Percentiles rank a stretch among this genome's conserved stretches.
phyloP scores from a whole-genome alignment of 2,113 vertebrate species.

The Phylloscopus whistleri region DNA sequence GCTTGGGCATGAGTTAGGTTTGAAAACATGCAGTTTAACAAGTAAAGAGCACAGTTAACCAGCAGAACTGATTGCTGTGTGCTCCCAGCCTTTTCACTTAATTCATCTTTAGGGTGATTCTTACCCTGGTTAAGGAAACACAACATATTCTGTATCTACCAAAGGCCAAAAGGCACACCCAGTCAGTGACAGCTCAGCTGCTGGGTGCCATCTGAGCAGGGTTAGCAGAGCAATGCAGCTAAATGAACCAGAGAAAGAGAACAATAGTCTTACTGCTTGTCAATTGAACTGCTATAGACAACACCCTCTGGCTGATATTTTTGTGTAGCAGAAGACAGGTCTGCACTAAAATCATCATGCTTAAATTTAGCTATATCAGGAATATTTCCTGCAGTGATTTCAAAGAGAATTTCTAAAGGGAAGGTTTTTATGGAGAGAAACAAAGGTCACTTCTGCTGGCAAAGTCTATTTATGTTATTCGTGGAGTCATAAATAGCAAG shows the following conservation, averaged over 20 bases:
- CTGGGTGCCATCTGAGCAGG: neutral
- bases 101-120: neutral
- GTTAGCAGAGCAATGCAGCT: neutral
- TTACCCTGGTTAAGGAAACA: neutral
- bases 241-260: neutral
- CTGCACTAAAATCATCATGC: neutral
- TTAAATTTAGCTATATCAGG: neutral
- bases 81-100: neutral
- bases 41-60: neutral
- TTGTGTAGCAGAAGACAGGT: neutral
- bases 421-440: neutral
- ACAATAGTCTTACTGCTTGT: neutral
- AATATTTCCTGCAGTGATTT: neutral
- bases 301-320: neutral
- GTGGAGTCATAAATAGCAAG: neutral
- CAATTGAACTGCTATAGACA: neutral
- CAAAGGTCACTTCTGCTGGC: neutral
- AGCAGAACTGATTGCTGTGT: neutral
- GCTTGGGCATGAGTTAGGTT: neutral
- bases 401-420: neutral
- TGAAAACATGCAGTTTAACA: neutral
- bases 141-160: neutral
- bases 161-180: neutral
- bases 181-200: neutral
- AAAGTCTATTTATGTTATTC: neutral